Evolutionary conservation across 2,113 vertebrate species (phyloP), one percentile per base, ranked within the genome.

Genomic region (Lagopus muta): DNA sequence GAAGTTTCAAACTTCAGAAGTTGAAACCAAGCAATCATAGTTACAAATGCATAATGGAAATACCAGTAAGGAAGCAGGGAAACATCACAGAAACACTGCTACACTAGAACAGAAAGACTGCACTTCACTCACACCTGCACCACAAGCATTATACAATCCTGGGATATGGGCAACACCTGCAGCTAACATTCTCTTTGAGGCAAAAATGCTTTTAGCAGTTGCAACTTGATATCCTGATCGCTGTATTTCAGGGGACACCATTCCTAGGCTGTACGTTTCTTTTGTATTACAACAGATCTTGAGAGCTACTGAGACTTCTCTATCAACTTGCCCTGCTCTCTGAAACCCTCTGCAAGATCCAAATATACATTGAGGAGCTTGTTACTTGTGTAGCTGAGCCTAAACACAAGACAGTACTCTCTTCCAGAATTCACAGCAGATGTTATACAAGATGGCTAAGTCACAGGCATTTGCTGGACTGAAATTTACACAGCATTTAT

Each of bases 281-380:
- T n/a, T 40, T 72, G 30, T 30, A 12, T 28, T 30, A 36, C 11
- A 69, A 57, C 60, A 90, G 45, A 67, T 9, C 13, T 4, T 11
- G 42, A 22, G 36, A 76, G 27, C 75, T 66, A 28, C 40, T 5
- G n/a, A 86, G 58, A 61, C 7, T 60, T 30, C 75, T 82, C 88
- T n/a, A 64, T 71, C 55, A 60, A 3, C 60, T 38, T 65, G 19
- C 6, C 25, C 12, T 45, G 10, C 8, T 11, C 76, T 73, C 47
- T 6, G 3, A 76, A 80, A 45, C 24, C 38, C 17, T 77, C 11
- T 17, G 50, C 60, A 73, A 77, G 48, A 32, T 65, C 12, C 0
- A 0, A 55, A 48, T 0, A 0, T 22, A 4, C 10, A 4, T 0
- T 6, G 28, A n/a, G 34, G 36, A 83, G 47, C 17, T 55, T 54